Percentiles rank a stretch among this genome's conserved stretches.
Evolutionary conservation across 2,113 vertebrate species (phyloP).

Genomic region (Scopus umbretta): DNA sequence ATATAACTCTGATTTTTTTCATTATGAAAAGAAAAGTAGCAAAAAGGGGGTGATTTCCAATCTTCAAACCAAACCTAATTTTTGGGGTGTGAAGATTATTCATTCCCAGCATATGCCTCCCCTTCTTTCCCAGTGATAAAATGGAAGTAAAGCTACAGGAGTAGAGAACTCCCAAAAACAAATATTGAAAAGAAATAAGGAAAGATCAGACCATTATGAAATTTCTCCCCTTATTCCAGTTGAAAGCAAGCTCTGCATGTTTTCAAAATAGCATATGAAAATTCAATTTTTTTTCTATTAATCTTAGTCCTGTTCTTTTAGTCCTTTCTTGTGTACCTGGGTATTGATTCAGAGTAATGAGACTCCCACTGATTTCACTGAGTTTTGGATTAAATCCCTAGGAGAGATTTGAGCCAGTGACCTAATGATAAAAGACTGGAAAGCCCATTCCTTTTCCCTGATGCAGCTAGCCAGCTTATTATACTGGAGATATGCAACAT

Average conservation of each 20-base stretch:
- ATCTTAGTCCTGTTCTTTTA: too few relatives aligned
- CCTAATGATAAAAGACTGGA: constrained; percentile 16
- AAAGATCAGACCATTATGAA: background rate
- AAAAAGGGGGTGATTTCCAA: background rate
- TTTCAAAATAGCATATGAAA: background rate
- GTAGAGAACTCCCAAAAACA: background rate
- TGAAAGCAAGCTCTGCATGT: background rate
- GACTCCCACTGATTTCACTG: background rate
- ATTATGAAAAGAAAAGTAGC: background rate
- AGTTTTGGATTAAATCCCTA: background rate
- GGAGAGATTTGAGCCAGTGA: background rate
- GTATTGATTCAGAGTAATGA: background rate
- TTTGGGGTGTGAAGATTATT: rapidly evolving
- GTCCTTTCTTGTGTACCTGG: background rate
- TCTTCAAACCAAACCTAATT: background rate
- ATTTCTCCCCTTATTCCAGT: background rate
- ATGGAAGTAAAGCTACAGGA: background rate
- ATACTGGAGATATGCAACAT: background rate
- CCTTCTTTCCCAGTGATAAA: background rate
- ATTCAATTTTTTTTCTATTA: too few relatives aligned
- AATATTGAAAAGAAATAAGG: background rate
- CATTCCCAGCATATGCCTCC: background rate
- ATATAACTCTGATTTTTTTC: background rate
- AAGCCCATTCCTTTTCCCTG: constrained; percentile 25
- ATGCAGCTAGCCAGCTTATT: background rate